A percentile compares a stretch with the other conserved stretches of the same genome.
Evolutionary conservation across 2,797 vertebrate species (phyloP).

Genomic region (Phrynocephalus vlangalii): DNA sequence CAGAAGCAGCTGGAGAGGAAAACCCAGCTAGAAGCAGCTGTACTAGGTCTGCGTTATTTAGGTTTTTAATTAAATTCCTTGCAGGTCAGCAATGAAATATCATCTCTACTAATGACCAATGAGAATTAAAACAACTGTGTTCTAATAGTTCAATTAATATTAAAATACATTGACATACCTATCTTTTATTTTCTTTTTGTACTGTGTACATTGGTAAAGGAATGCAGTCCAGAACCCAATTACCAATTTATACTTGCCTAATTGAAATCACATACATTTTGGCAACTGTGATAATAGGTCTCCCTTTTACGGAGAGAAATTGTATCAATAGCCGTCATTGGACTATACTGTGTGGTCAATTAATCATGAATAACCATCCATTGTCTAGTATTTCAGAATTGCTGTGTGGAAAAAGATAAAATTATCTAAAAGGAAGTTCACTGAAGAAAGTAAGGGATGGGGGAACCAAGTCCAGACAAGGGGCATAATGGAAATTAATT

Average conservation of each 20-base stretch:
- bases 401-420: neutral
- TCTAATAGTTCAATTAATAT: neutral
- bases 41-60: neutral
- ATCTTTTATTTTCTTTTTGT: neutral
- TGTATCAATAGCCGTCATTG: neutral
- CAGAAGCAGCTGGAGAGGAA: constrained; percentile 23
- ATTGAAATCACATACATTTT: too few species aligned
- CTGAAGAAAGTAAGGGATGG: constrained; percentile 67
- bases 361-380: neutral
- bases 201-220: neutral
- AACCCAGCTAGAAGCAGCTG: constrained; percentile 1
- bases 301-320: neutral
- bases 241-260: too few species aligned
- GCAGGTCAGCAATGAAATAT: neutral
- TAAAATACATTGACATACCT: accelerated
- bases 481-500: constrained; percentile 75
- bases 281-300: neutral
- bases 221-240: too few species aligned
- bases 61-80: constrained; percentile 28
- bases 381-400: neutral
- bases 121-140: accelerated
- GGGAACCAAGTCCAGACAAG: constrained; percentile 63
- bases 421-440: constrained; percentile 65
- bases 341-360: neutral
- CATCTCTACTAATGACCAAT: neutral